A percentile compares a stretch with the other conserved stretches of the same genome.
Conservation (phyloP, 2,113 vertebrate species). For the human region DNA sequence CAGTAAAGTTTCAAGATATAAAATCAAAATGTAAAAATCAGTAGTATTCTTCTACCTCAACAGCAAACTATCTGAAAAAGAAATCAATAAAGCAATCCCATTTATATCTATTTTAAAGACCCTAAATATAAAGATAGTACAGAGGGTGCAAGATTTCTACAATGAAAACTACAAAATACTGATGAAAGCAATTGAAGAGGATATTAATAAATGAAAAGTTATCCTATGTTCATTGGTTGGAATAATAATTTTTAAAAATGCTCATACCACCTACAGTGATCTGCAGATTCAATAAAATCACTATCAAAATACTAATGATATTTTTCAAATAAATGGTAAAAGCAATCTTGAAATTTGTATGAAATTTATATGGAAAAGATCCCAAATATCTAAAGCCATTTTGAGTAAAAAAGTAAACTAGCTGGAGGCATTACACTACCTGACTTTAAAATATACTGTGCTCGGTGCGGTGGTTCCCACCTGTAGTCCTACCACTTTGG, state of each 20-base stretch:
- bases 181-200: neutral
- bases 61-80: neutral
- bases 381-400: neutral
- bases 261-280: neutral
- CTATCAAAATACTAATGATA: neutral
- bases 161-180: neutral
- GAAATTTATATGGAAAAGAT: neutral
- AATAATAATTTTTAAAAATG: neutral
- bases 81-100: neutral
- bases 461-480: no score
- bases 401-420: neutral
- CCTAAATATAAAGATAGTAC: neutral
- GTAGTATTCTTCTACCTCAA: neutral
- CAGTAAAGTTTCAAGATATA: neutral
- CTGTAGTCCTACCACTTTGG: no score
- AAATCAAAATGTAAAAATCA: neutral
- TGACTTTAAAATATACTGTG: neutral
- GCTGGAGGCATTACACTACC: neutral
- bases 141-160: neutral
- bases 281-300: neutral
- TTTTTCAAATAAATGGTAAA: neutral
- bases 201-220: neutral
- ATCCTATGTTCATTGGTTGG: neutral
- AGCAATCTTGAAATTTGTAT: neutral
- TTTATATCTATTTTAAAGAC: neutral